Percentiles rank a stretch among this genome's conserved stretches.
phyloP scores from a whole-genome alignment of 2,113 vertebrate species.

The Otolemur garnettii region DNA sequence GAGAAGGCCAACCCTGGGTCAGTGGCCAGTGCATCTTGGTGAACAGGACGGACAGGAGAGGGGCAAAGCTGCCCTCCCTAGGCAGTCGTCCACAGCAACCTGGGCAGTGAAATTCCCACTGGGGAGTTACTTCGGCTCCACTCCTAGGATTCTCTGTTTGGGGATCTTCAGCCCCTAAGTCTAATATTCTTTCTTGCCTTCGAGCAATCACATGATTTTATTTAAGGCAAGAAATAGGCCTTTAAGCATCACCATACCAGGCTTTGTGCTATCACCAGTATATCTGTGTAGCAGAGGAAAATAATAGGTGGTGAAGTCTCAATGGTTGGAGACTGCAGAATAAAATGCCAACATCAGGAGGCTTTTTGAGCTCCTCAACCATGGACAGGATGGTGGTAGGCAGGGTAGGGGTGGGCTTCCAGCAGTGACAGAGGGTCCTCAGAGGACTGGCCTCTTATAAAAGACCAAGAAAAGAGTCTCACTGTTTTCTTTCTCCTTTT shows the following conservation, averaged over 20 bases:
- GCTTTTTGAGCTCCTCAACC: not conserved
- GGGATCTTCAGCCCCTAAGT: not conserved
- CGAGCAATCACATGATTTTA: not conserved
- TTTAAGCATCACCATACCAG: not conserved
- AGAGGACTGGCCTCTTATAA: not conserved
- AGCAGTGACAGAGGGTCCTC: not conserved
- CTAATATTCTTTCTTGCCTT: not conserved
- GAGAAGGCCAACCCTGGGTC: not conserved
- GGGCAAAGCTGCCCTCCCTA: not conserved
- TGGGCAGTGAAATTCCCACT: not conserved
- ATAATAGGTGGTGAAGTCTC: not conserved
- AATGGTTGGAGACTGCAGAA: not conserved
- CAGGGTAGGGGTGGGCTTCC: not conserved
- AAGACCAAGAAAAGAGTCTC: constrained; percentile 40
- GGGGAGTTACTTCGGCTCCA: too few species aligned
- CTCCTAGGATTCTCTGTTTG: not conserved
- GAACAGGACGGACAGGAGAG: not conserved
- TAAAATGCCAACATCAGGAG: not conserved
- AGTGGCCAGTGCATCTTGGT: not conserved
- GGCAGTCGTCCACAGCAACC: not conserved
- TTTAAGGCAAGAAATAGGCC: not conserved
- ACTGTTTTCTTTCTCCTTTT: constrained; percentile 61
- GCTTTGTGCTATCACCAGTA: not conserved
- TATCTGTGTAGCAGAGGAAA: not conserved
- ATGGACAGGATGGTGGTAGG: not conserved